A percentile compares a stretch with the other conserved stretches of the same genome.
Evolutionary conservation across 2,113 vertebrate species (phyloP).

Genomic region (Tyto alba): DNA sequence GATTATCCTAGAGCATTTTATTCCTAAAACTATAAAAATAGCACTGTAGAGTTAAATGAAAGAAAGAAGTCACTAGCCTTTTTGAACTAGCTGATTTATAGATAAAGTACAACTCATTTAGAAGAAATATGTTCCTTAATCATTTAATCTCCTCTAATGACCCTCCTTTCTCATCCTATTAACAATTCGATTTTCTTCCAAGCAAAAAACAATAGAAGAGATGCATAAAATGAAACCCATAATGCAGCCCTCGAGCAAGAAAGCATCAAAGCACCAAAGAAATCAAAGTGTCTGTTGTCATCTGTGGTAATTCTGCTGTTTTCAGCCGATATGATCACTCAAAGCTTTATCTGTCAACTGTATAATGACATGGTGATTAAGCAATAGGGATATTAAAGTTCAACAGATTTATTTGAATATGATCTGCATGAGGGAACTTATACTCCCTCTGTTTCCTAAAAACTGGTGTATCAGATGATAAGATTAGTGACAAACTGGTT

Average conservation of each 20-base stretch:
- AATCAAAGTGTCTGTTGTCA: neutral
- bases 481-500: neutral
- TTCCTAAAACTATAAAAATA: neutral
- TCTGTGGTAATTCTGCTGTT: neutral
- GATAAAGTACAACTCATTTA: neutral
- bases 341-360: neutral
- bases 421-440: neutral
- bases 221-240: neutral
- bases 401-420: neutral
- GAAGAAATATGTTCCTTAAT: neutral
- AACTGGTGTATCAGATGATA: neutral
- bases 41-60: neutral
- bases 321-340: neutral
- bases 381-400: neutral
- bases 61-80: neutral
- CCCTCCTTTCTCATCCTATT: neutral
- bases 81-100: neutral
- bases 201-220: neutral
- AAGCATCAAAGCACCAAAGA: neutral
- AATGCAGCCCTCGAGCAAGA: neutral
- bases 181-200: neutral
- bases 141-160: neutral
- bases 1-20: neutral
- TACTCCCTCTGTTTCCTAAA: neutral
- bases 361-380: neutral